Evolutionary conservation across 2,888 invertebrate species (phyloP), one percentile per base, ranked within the genome.

Genomic region (Apodemia mormo): DNA sequence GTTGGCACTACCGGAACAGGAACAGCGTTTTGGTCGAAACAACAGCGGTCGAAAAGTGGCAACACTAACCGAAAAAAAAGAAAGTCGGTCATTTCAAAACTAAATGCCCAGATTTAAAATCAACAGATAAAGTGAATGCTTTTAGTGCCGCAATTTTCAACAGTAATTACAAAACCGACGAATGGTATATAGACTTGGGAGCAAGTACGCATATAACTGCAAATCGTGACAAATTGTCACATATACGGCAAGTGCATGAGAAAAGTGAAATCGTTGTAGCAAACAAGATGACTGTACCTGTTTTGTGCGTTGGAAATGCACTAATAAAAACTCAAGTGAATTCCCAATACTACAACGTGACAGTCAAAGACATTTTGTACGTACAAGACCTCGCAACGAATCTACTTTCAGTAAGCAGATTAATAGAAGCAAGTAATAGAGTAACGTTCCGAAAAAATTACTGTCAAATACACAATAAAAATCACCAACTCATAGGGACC

Each of bases 221-320:
- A n/a, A 76, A 74, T 9, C 29, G 75, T 70, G 52, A 74, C 12
- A 71, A 64, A 61, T 54, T 78, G 33, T 49, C 33, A 56, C 74
- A 77, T 71, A 61, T 67, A 14, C 68, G 29, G 33, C 61, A 9
- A 54, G 70, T 37, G 71, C 8, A 3, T 65, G 30, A 22, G 73
- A 67, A 0, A 74, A 75, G 56, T 73, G 77, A 43, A 78, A 78
- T 58, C 2, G 65, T 78, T 8, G 77, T 77, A 9, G 78, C 78
- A 65, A 77, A 79, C 37, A 61, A 75, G 65, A 66, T 49, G 43
- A 71, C 37, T 14, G 68, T 78, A 30, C 74, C 74, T 30, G 79
- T 79, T 6, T n/a, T 71, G 14, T 71, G 72, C 70, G 65, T 61
- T 49, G 75, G 71, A 22, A 70, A 75, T 65, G 61, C 68, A 43